Evolutionary conservation across 2,113 vertebrate genomes (phyloP).

Genomic region (Phaethornis superciliosus): DNA sequence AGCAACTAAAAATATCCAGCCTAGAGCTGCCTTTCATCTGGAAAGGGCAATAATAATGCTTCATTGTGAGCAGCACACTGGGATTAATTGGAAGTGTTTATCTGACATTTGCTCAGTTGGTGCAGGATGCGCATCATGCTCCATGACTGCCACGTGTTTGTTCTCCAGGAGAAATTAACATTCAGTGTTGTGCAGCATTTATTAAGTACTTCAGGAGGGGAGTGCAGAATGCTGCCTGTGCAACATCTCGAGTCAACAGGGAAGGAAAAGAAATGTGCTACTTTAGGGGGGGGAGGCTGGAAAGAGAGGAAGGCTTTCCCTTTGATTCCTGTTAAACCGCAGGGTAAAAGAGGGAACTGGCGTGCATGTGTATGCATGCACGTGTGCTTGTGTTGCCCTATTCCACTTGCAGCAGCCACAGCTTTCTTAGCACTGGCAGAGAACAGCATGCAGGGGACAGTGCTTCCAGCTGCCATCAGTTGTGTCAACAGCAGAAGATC

Average conservation of each 20-base stretch:
- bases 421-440: background rate
- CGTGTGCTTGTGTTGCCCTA: background rate
- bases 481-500: background rate
- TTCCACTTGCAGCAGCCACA: background rate
- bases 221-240: background rate
- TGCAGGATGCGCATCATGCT: rapidly evolving
- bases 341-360: background rate
- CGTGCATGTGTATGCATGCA: rapidly evolving
- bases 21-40: background rate
- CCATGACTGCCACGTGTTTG: rapidly evolving
- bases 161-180: background rate
- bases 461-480: background rate
- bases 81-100: background rate
- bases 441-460: rapidly evolving
- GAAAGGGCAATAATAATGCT: background rate
- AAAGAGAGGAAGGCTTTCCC: background rate
- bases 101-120: background rate
- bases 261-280: background rate
- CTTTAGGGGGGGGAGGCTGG: background rate
- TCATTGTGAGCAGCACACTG: background rate
- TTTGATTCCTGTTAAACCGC: background rate
- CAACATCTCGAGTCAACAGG: background rate
- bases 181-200: background rate
- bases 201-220: background rate
- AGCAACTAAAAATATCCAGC: background rate